Evolutionary conservation across 2,797 vertebrate genomes (phyloP).

Genomic region (Clarias fuscus): DNA sequence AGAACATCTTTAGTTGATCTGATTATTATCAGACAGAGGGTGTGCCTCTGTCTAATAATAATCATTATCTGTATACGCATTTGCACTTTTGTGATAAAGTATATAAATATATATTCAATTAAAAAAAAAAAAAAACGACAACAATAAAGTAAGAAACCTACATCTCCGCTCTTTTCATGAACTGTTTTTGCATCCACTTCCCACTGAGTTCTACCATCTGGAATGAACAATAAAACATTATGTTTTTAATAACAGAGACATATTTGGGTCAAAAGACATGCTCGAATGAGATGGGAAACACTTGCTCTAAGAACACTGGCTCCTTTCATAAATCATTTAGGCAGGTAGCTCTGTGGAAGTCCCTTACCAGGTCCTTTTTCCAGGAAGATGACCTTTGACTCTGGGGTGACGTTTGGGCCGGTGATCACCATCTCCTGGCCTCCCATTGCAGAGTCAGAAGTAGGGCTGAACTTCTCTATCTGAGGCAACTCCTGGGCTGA

Average conservation of each 20-base stretch:
- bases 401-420: conserved; percentile 87
- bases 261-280: neutral
- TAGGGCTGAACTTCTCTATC: conserved; percentile 86
- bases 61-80: neutral
- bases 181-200: conserved; percentile 87
- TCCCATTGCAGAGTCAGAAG: conserved; percentile 80
- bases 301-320: neutral
- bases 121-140: neutral
- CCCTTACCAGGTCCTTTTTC: conserved; percentile 87
- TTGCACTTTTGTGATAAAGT: neutral
- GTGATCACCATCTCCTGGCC: conserved; percentile 87
- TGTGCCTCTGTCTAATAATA: neutral
- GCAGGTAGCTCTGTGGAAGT: neutral
- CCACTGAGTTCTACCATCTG: conserved; percentile 92
- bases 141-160: conserved; percentile 64
- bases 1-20: neutral
- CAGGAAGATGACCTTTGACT: conserved; percentile 89
- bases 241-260: neutral
- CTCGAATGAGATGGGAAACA: neutral
- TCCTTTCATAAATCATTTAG: conserved; percentile 16
- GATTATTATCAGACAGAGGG: too few species aligned
- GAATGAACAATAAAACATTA: conserved; percentile 48
- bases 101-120: neutral
- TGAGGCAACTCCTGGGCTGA: conserved; percentile 94
- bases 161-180: conserved; percentile 84